Evolutionary conservation across 2,113 vertebrate species (phyloP).

Genomic region (Callocephalon fimbriatum): DNA sequence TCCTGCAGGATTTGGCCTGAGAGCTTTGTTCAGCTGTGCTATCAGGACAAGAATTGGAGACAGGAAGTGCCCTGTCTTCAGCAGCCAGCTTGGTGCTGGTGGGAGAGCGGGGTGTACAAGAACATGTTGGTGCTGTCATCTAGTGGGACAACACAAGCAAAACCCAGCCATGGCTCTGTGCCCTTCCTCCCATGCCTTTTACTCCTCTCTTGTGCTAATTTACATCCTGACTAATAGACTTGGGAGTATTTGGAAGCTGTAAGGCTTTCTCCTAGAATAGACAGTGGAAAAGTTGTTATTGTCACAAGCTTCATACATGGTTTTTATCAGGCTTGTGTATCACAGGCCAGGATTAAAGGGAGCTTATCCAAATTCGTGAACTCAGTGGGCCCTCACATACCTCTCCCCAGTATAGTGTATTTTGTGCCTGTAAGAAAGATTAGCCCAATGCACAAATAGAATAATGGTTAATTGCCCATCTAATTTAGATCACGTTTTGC

Average conservation of each 20-base stretch:
- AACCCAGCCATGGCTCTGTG: neutral
- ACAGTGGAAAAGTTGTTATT: neutral
- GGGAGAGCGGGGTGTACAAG: rapidly evolving
- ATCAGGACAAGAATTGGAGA: rapidly evolving
- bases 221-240: neutral
- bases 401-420: neutral
- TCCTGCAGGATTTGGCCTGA: neutral
- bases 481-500: neutral
- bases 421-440: neutral
- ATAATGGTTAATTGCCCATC: neutral
- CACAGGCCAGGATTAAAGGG: neutral
- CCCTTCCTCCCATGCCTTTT: neutral
- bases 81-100: neutral
- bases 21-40: neutral
- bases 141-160: slow-evolving; percentile 7
- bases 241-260: neutral
- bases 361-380: neutral
- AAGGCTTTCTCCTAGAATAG: neutral
- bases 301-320: neutral
- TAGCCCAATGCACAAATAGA: neutral
- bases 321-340: neutral
- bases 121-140: slow-evolving; percentile 49
- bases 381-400: neutral
- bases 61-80: neutral
- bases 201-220: neutral